These are phyloP conservation scores for Cyanistes caeruleus DNA, from an alignment of 2,113 vertebrate species.

Conservation along the genomic window DNA sequence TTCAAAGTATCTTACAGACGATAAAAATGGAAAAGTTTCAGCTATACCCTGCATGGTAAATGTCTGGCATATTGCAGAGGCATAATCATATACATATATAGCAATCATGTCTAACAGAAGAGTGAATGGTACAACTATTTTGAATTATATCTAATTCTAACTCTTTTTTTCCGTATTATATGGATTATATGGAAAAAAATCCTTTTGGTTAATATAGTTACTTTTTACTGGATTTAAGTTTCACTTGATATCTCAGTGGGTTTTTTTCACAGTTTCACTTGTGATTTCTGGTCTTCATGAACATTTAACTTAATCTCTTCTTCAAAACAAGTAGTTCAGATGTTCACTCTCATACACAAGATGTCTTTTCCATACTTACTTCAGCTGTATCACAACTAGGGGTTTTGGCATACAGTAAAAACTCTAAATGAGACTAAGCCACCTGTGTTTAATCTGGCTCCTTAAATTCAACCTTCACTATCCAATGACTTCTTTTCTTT, in stretches of 20 bases:
- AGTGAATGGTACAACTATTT: background rate
- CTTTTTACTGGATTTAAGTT: background rate
- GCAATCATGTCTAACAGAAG: background rate
- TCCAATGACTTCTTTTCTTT: background rate
- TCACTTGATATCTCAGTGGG: background rate
- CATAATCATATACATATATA: background rate
- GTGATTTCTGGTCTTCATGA: background rate
- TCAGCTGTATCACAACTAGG: fast-evolving
- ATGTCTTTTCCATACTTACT: background rate
- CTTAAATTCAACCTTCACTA: background rate
- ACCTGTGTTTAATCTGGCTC: background rate
- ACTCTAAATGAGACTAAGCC: background rate
- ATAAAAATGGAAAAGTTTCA: background rate
- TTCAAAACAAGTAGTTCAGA: background rate
- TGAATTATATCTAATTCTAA: background rate
- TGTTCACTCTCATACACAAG: background rate
- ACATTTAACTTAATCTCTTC: background rate
- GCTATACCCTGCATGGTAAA: background rate
- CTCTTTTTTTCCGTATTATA: background rate
- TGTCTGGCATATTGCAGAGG: background rate
- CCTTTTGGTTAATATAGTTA: background rate
- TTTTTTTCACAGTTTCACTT: background rate
- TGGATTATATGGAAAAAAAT: background rate
- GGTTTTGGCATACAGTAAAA: background rate
- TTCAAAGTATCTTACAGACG: background rate